These are phyloP conservation scores for Acrocephalus scirpaceus DNA, from an alignment of 2,797 vertebrate species.

Conservation along the genomic window DNA sequence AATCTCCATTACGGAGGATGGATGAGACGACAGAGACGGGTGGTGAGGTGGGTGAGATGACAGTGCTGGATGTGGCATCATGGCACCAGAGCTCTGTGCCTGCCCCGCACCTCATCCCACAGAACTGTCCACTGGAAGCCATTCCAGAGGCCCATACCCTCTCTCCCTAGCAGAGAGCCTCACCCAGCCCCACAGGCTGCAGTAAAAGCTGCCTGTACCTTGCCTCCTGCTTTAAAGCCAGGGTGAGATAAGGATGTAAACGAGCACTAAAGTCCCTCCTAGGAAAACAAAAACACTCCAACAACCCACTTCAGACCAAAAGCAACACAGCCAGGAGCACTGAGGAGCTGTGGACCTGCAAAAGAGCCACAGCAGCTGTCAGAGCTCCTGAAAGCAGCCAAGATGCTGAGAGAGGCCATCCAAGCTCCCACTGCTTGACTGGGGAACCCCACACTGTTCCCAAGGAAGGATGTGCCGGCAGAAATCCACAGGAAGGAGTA, in stretches of 20 bases:
- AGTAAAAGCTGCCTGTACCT: slow-evolving; percentile 37
- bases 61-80: rapidly evolving
- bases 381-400: neutral
- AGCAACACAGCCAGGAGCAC: neutral
- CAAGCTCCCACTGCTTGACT: neutral
- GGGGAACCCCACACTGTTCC: rapidly evolving
- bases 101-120: neutral
- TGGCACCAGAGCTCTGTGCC: rapidly evolving
- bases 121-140: neutral
- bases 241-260: neutral
- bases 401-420: neutral
- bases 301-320: neutral
- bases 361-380: neutral
- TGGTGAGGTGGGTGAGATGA: neutral
- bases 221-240: slow-evolving; percentile 28
- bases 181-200: neutral
- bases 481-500: neutral
- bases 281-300: neutral
- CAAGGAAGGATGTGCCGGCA: rapidly evolving
- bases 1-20: neutral
- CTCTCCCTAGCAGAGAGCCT: neutral
- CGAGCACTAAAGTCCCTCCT: neutral
- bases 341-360: neutral
- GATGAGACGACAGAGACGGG: rapidly evolving
- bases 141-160: neutral